Evolutionary conservation across 2,797 vertebrate species (phyloP), one percentile per base, ranked within the genome.

Genomic region (Ceryle rudis): DNA sequence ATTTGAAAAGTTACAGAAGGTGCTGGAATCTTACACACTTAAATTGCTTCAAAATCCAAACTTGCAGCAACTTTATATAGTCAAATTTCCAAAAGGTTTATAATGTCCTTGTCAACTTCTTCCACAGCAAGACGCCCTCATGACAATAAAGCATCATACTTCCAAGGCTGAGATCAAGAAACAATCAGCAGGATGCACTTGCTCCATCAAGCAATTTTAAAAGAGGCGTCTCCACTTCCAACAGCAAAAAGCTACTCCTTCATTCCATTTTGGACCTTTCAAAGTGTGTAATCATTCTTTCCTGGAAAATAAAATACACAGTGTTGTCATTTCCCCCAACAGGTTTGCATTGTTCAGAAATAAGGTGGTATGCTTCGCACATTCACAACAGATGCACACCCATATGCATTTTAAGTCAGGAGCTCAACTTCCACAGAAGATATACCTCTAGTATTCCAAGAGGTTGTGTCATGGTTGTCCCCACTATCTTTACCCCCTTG

Each of bases 201-300:
- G 95, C 90, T 96, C 66, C 94, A 95, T 67, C n/a, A 89, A 89
- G 80, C 73, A 95, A 93, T 95, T 87, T 93, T 55, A 78, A 28
- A 67, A 90, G 88, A 96, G 61, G 66, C 60, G 65, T 91, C 95
- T 96, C 86, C 95, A 62, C 85, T 95, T 96, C 94, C 90, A 96
- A 60, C 5, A 91, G 11, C 42, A 93, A 87, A 93, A 85, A 92
- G 58, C 65, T 90, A 94, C 97, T 92, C 79, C 87, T 94, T 98
- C 95, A 99, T 96, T 99, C 99, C 99, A 99, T 99, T 98, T 99
- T 99, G 77, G 99, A 99, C 89, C 99, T 98, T 98, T 99, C 99
- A 71, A 99, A 98, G 97, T 99, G 99, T 94, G 99, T 99, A 97
- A 99, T 99, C 97, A 99, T 98, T 97, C 99, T 98, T 98, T 99